Conservation (phyloP, 2,888 invertebrate genomes). For the Plusia festucae region DNA sequence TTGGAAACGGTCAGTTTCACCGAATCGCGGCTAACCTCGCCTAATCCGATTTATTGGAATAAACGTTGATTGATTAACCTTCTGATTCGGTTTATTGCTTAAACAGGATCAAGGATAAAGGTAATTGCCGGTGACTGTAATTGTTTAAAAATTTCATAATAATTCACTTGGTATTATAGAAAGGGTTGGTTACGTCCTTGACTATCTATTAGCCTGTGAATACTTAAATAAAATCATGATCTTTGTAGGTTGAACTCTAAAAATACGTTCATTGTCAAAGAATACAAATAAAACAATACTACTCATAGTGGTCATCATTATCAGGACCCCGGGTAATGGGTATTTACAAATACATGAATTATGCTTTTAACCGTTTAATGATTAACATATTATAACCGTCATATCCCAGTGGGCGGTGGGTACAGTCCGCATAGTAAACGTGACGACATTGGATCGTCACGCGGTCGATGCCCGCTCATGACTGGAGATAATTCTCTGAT, state of each 20-base stretch:
- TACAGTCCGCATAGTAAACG: constrained; percentile 10
- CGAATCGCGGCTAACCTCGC: constrained; percentile 27
- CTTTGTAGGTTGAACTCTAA: no score
- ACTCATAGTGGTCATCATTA: not conserved
- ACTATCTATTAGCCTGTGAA: not conserved
- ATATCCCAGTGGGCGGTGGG: not conserved
- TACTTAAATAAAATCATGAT: not conserved
- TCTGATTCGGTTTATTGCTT: constrained; percentile 34
- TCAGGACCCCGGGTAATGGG: not conserved
- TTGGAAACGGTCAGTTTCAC: constrained; percentile 26
- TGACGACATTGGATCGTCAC: constrained; percentile 41
- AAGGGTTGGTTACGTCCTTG: not conserved
- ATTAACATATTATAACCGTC: not conserved
- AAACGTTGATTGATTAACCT: constrained; percentile 6
- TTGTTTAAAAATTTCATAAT: not conserved
- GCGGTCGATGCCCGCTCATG: constrained; percentile 57
- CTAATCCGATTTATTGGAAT: constrained; percentile 35
- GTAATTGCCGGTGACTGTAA: constrained; percentile 11
- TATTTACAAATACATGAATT: not conserved
- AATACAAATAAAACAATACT: no score
- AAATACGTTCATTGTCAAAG: no score
- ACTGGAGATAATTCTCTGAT: constrained; percentile 47
- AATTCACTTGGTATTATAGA: not conserved
- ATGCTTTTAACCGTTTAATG: not conserved
- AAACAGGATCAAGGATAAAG: constrained; percentile 33